phyloP scores from a whole-genome alignment of 2,113 vertebrate species.

The Hypocryptadius cinnamomeus region DNA sequence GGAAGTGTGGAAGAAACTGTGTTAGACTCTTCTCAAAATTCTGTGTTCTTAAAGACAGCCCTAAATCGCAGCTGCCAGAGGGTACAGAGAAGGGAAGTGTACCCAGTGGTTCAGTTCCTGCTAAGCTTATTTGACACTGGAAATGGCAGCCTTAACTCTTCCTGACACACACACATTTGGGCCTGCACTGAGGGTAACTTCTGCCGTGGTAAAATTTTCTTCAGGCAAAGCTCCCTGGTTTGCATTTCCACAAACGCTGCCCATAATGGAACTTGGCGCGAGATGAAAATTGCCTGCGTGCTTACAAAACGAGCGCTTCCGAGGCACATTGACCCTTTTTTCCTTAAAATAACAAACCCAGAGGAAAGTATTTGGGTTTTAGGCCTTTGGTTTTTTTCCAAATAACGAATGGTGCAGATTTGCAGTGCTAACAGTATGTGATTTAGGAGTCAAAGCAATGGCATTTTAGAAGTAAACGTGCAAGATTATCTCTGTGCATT shows the following conservation, averaged over 20 bases:
- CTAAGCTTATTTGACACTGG: neutral
- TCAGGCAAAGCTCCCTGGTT: neutral
- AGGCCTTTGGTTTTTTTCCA: neutral
- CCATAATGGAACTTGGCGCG: neutral
- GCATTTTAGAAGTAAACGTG: slow-evolving; percentile 7
- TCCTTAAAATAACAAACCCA: slow-evolving; percentile 27
- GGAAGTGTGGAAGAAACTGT: neutral
- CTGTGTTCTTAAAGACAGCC: neutral
- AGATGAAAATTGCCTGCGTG: neutral
- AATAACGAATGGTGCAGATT: neutral
- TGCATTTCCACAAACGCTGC: neutral
- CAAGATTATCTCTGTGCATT: neutral
- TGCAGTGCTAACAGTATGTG: neutral
- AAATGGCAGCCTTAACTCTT: neutral
- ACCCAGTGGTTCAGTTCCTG: neutral
- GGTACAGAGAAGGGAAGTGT: neutral
- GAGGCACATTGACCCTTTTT: neutral
- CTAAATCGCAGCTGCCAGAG: neutral
- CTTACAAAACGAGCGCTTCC: neutral
- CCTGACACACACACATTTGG: neutral
- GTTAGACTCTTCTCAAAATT: neutral
- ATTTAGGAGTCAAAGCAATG: neutral
- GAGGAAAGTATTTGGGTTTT: neutral
- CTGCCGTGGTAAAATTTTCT: neutral
- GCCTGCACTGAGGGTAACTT: neutral